Evolutionary conservation across 2,888 invertebrate species (phyloP).

Genomic region (Drosophila mettleri): DNA sequence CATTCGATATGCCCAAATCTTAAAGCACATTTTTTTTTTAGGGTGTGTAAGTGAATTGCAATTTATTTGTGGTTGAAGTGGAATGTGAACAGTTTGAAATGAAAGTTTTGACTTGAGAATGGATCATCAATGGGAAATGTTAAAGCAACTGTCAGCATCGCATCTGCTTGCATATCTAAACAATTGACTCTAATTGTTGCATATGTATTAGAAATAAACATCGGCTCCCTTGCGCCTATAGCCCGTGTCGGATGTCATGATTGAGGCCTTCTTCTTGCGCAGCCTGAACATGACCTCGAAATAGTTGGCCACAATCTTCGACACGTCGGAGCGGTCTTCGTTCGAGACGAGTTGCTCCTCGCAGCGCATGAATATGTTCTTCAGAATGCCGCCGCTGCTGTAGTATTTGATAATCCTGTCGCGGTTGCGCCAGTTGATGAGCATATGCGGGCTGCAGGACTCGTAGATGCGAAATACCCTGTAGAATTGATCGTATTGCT

Average conservation of each 20-base stretch:
- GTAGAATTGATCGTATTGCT: conserved; percentile 5
- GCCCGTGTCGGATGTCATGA: neutral
- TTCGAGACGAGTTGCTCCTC: neutral
- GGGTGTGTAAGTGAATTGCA: neutral
- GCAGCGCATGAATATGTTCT: conserved; percentile 6
- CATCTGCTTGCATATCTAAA: neutral
- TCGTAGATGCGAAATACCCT: conserved; percentile 16
- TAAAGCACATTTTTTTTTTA: neutral
- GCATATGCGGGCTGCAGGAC: neutral
- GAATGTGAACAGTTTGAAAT: neutral
- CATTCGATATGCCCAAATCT: no score
- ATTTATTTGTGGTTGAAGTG: neutral
- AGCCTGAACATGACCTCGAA: conserved; percentile 13
- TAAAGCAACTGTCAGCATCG: neutral
- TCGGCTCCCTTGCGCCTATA: neutral
- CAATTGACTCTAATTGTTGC: no score
- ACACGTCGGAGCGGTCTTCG: neutral
- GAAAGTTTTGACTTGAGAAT: neutral
- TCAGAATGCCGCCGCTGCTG: neutral
- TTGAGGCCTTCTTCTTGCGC: conserved; percentile 6
- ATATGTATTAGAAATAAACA: neutral
- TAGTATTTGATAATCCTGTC: conserved; percentile 1
- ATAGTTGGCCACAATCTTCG: conserved; percentile 1
- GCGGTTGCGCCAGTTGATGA: conserved; percentile 6
- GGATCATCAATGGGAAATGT: neutral